A percentile compares a stretch with the other conserved stretches of the same genome.
Conservation (phyloP, 2,888 invertebrate genomes). For the Pollenia labialis region DNA sequence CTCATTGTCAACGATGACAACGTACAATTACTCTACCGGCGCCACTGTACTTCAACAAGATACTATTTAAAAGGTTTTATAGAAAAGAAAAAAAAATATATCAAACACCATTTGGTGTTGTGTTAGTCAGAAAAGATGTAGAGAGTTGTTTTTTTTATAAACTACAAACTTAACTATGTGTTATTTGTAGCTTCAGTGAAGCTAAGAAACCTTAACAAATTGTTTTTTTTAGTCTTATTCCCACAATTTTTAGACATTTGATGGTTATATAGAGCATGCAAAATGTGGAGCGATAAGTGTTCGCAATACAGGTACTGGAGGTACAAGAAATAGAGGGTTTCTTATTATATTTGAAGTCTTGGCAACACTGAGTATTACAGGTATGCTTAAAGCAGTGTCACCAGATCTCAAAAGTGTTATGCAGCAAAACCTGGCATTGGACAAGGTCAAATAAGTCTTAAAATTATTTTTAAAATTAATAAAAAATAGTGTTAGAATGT, state of each 20-base stretch:
- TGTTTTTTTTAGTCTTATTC: conserved; percentile 50
- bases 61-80: conserved; percentile 23
- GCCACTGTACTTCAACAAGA: conserved; percentile 61
- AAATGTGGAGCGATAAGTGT: too few relatives aligned
- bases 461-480: too few relatives aligned
- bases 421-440: too few relatives aligned
- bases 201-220: conserved; percentile 54
- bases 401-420: too few relatives aligned
- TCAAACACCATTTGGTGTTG: conserved; percentile 1
- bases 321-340: too few relatives aligned
- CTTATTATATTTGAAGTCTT: too few relatives aligned
- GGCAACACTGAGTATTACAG: too few relatives aligned
- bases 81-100: not conserved
- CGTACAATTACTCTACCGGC: conserved; percentile 54
- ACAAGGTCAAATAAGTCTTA: too few relatives aligned
- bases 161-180: conserved; percentile 53
- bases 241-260: not conserved
- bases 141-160: conserved; percentile 24
- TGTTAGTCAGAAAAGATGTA: not conserved
- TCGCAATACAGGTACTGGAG: too few relatives aligned
- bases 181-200: conserved; percentile 51
- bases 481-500: too few relatives aligned
- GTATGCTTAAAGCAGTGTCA: too few relatives aligned
- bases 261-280: too few relatives aligned
- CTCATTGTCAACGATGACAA: conserved; percentile 48